Percentiles rank a stretch among this genome's conserved stretches.
These are phyloP conservation scores for Leptinotarsa juncta DNA, from an alignment of 2,888 invertebrate species.

Conservation along the genomic window DNA sequence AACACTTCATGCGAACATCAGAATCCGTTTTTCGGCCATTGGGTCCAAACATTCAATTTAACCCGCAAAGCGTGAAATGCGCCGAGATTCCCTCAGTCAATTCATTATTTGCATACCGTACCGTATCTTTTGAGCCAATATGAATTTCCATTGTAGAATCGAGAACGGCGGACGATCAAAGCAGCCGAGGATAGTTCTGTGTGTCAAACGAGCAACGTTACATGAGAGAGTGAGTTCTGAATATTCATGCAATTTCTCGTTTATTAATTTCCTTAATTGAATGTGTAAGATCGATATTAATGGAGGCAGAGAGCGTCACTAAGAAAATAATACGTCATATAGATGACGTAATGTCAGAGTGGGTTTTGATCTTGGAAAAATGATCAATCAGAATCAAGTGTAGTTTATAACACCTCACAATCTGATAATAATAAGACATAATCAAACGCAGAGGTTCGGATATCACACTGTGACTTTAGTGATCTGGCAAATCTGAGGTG, in stretches of 20 bases:
- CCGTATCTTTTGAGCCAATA: constrained; percentile 9
- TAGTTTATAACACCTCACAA: no score
- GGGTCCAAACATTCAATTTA: constrained; percentile 16
- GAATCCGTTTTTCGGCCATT: neutral
- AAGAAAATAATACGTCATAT: neutral
- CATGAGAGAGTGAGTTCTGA: constrained; percentile 20
- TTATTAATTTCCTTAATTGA: constrained; percentile 37
- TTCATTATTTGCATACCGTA: constrained; percentile 13
- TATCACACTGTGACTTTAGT: no score
- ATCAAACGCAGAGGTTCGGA: no score
- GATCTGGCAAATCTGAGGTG: no score
- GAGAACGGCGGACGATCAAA: neutral
- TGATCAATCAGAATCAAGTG: no score
- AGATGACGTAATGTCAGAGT: no score
- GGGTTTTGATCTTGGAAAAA: no score
- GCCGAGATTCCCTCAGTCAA: constrained; percentile 10
- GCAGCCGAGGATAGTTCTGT: constrained; percentile 5
- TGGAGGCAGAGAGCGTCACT: constrained; percentile 12
- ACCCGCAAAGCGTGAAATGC: constrained; percentile 12
- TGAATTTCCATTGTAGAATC: constrained; percentile 15
- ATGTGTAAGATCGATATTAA: constrained; percentile 45
- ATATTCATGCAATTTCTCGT: constrained; percentile 26
- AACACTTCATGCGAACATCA: neutral
- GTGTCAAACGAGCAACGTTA: constrained; percentile 11
- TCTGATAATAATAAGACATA: no score